These are phyloP conservation scores for Rissa tridactyla DNA, from an alignment of 2,113 vertebrate genomes.

Conservation along the genomic window DNA sequence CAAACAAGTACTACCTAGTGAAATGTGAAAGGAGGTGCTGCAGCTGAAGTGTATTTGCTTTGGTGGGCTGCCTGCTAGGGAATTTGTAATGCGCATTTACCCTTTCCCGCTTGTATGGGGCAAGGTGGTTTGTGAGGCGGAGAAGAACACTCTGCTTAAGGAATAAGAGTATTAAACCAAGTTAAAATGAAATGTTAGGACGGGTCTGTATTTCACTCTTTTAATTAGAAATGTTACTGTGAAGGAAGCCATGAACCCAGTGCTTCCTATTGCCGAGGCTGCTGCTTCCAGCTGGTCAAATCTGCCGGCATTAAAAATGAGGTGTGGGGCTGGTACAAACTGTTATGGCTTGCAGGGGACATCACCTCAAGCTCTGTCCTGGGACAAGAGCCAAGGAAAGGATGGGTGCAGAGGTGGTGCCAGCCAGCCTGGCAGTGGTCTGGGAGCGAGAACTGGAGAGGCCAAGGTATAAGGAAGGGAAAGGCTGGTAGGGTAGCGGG, in stretches of 20 bases:
- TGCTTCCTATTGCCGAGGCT: not conserved
- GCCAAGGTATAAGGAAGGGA: not conserved
- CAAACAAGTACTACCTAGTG: not conserved
- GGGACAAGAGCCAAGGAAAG: not conserved
- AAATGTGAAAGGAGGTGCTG: not conserved
- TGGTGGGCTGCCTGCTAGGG: not conserved
- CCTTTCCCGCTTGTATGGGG: not conserved
- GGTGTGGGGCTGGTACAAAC: not conserved
- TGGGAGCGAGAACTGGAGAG: not conserved
- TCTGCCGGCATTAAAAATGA: not conserved
- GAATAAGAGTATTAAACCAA: not conserved
- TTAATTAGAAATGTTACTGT: not conserved
- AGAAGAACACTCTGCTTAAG: not conserved
- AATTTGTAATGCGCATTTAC: not conserved
- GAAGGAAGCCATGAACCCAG: not conserved
- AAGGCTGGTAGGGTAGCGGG: not conserved
- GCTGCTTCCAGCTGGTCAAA: not conserved
- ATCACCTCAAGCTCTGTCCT: not conserved
- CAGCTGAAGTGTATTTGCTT: not conserved
- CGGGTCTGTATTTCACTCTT: not conserved
- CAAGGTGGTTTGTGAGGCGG: not conserved
- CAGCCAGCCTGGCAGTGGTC: too few relatives aligned
- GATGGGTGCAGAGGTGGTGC: not conserved
- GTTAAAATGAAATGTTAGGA: not conserved
- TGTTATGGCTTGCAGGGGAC: accelerated